A percentile compares a stretch with the other conserved stretches of the same genome.
These are phyloP conservation scores for Zygaena filipendulae DNA, from an alignment of 2,888 invertebrate genomes.

Conservation along the genomic window DNA sequence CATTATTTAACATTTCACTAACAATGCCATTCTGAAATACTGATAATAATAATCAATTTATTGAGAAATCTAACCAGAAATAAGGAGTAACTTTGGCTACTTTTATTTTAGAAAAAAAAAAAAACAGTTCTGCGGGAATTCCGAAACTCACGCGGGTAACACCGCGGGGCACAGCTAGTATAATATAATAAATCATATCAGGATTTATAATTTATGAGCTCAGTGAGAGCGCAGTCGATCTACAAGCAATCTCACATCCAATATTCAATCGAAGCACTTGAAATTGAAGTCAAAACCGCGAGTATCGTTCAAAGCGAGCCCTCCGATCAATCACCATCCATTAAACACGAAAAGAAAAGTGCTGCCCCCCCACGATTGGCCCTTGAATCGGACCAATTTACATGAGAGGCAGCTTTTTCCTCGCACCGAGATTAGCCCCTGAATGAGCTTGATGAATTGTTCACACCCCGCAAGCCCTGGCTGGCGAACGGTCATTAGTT, in stretches of 20 bases:
- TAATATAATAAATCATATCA: too few species aligned
- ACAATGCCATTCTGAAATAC: too few species aligned
- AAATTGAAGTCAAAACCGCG: slow-evolving; percentile 62
- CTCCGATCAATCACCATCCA: slow-evolving; percentile 68
- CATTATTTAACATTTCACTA: too few species aligned
- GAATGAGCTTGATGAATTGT: slow-evolving; percentile 69
- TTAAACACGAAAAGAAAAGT: slow-evolving; percentile 68
- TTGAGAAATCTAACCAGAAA: too few species aligned
- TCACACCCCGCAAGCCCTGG: slow-evolving; percentile 41
- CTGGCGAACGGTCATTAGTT: slow-evolving; percentile 60
- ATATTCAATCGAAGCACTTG: slow-evolving; percentile 45
- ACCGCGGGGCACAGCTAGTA: too few species aligned
- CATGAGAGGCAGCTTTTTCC: slow-evolving; percentile 69
- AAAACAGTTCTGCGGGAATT: too few species aligned
- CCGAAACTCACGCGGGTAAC: too few species aligned
- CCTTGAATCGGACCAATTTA: slow-evolving; percentile 67
- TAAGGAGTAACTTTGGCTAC: too few species aligned
- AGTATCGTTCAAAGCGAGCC: slow-evolving; percentile 51
- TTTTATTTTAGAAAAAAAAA: too few species aligned
- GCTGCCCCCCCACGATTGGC: slow-evolving; percentile 64
- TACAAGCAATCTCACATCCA: slow-evolving; percentile 27
- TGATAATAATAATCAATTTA: too few species aligned
- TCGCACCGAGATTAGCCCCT: slow-evolving; percentile 66
- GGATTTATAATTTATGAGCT: too few species aligned
- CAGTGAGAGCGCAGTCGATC: slow-evolving; percentile 23